Evolutionary conservation across 2,113 vertebrate genomes (phyloP).

Genomic region (Mus musculus): GRCm39 chr15:3816501-3817000

Average conservation of each 20-base stretch:
- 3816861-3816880: background rate
- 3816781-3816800: slow-evolving; percentile 7
- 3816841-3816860: background rate
- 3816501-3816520: background rate
- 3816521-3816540: background rate
- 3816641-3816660: background rate
- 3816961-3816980: background rate
- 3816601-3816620: background rate
- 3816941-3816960: background rate
- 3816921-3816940: background rate
- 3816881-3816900: background rate
- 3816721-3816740: background rate
- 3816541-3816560: background rate
- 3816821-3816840: background rate
- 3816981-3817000: background rate
- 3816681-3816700: background rate
- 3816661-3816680: background rate
- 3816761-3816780: slow-evolving; percentile 37
- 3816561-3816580: background rate
- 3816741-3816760: background rate
- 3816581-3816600: background rate
- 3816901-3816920: background rate
- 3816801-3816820: slow-evolving; percentile 3
- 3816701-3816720: background rate
- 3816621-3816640: background rate